Evolutionary conservation across 64 coral and sea anemone genomes (phyloP).

Genomic region (Stichodactyla helianthus): DNA sequence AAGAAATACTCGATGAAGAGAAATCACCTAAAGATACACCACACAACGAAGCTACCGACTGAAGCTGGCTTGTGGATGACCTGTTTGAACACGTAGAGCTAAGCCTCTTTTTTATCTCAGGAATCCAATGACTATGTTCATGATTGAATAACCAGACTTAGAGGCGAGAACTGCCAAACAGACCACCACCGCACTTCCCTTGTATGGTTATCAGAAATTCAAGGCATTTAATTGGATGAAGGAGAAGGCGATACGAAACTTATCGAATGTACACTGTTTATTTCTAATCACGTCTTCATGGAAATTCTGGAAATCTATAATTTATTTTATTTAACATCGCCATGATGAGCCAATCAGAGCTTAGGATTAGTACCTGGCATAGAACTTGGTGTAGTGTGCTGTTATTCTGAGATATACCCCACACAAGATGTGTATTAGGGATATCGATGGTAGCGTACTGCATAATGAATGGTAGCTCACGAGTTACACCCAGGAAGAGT

Average conservation of each 20-base stretch:
- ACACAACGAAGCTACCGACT: neutral
- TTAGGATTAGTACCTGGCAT: neutral
- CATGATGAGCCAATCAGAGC: neutral
- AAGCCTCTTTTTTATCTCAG: neutral
- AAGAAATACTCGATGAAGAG: neutral
- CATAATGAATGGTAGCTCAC: neutral
- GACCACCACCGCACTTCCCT: neutral
- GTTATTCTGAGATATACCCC: too few relatives aligned
- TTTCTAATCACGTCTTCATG: neutral
- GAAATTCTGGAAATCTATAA: conserved; percentile 7
- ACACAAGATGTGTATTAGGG: too few relatives aligned
- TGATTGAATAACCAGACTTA: neutral
- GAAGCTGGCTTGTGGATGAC: neutral
- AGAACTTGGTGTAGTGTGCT: neutral
- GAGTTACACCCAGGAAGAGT: neutral
- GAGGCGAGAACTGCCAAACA: neutral
- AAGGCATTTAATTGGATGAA: neutral
- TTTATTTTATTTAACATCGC: conserved; percentile 26
- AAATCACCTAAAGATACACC: neutral
- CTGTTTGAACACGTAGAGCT: neutral
- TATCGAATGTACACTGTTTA: neutral
- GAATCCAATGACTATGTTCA: neutral
- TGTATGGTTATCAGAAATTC: neutral
- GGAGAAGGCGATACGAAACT: neutral
- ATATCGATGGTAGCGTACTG: neutral